phyloP scores from a whole-genome alignment of 2,888 invertebrate species.

The Melitaea athalia region DNA sequence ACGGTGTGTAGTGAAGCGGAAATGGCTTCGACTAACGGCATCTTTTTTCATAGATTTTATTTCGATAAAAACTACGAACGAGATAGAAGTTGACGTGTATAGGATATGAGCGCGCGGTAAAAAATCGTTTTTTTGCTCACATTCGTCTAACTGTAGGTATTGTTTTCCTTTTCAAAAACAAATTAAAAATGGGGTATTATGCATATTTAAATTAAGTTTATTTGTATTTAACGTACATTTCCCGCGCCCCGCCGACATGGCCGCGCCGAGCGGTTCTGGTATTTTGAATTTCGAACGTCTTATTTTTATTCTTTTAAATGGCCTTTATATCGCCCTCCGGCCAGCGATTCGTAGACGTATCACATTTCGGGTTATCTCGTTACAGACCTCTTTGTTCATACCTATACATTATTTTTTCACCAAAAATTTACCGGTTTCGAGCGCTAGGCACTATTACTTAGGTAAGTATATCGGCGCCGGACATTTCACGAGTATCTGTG shows the following conservation, averaged over 20 bases:
- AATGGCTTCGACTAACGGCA: conserved; percentile 77
- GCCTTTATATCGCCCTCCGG: conserved; percentile 73
- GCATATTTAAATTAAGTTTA: too few species aligned
- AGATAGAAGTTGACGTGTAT: conserved; percentile 72
- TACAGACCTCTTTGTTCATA: conserved; percentile 62
- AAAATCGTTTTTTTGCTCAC: conserved; percentile 49
- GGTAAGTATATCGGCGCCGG: conserved; percentile 54
- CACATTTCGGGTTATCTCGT: conserved; percentile 77
- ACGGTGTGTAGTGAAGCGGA: conserved; percentile 75
- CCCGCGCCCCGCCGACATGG: conserved; percentile 27
- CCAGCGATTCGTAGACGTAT: conserved; percentile 73
- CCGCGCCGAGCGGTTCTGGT: conserved; percentile 51
- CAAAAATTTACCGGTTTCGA: conserved; percentile 61
- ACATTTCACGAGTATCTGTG: conserved; percentile 65
- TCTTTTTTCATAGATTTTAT: conserved; percentile 64
- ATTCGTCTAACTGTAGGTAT: conserved; percentile 25
- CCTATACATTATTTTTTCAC: conserved; percentile 54
- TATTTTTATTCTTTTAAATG: conserved; percentile 61
- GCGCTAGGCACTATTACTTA: conserved; percentile 31
- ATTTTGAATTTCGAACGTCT: conserved; percentile 71
- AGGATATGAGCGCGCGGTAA: conserved; percentile 65
- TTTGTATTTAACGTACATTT: conserved; percentile 9
- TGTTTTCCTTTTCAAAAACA: not conserved
- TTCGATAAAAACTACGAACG: conserved; percentile 63
- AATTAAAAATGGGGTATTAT: not conserved